Base-by-base conservation (phyloP, 2,113 vertebrate species). In the Ifrita kowaldi region DNA sequence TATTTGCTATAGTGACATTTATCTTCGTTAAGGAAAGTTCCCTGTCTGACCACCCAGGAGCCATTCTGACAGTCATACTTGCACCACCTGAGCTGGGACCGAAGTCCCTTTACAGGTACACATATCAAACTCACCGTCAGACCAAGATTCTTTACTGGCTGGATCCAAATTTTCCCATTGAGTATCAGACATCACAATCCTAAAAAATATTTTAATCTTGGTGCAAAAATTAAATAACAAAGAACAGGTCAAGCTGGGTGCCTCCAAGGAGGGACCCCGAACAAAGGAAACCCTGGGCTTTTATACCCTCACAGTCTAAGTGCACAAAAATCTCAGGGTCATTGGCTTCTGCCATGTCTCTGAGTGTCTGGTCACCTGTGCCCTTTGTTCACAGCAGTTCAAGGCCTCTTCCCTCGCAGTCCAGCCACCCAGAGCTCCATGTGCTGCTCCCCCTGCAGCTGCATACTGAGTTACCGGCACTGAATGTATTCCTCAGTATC, bases 381-480 rank as follows among this genome's bases (percentile, higher is more conserved):
- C n/a, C 39, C n/a, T 39, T 62, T 62, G 23, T 2, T 24, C 23
- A 39, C 0, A 1, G 18, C 33, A 39, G 73, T 49, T 37, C 73
- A 33, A 33, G 19, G 10, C 8, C 39, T 37, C 19, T 55, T n/a
- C n/a, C n/a, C n/a, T 62, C 0, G 0, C 6, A 3, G 28, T 16
- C 10, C n/a, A 42, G 21, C 7, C 62, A 13, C 32, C 44, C 63
- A 52, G 33, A 7, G 18, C 47, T 39, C 39, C 27, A 2, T 13
- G 46, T 59, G 33, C 27, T 60, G 55, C 39, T 78, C 16, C 19
- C 9, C 23, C 19, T 24, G 55, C 28, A 70, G 28, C 24, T 62
- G 41, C 47, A 41, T 47, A 27, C 17, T 0, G 0, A 53, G 9
- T 3, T 27, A 18, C 30, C 1, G 0, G 6, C 46, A 22, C 20